A percentile compares a stretch with the other conserved stretches of the same genome.
These are phyloP conservation scores for Ameiurus melas DNA, from an alignment of 2,113 vertebrate species.

Conservation along the genomic window DNA sequence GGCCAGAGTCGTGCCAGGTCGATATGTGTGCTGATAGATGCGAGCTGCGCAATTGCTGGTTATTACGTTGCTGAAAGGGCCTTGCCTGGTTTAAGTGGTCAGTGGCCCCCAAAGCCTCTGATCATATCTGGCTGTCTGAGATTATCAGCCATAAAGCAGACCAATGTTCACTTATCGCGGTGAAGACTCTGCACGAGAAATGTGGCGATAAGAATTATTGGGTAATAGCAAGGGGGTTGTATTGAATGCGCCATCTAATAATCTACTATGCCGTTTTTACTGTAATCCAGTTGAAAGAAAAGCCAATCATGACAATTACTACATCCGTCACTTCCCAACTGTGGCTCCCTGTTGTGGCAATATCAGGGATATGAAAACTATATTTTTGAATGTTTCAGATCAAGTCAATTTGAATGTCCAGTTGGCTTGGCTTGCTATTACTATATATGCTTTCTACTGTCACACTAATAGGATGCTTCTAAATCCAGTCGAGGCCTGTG, in stretches of 20 bases:
- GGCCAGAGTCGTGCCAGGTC: conserved; percentile 73
- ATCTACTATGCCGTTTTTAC: conserved; percentile 42
- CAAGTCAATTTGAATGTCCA: neutral
- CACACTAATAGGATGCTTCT: neutral
- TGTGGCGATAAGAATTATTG: conserved; percentile 49
- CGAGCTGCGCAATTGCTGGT: conserved; percentile 68
- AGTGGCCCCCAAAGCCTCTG: conserved; percentile 72
- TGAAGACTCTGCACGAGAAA: conserved; percentile 51
- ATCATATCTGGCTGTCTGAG: conserved; percentile 74
- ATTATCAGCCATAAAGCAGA: conserved; percentile 64
- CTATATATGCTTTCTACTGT: neutral
- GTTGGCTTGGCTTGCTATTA: neutral
- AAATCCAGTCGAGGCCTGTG: neutral
- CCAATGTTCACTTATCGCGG: conserved; percentile 48
- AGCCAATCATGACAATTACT: conserved; percentile 20
- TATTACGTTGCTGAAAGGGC: conserved; percentile 58
- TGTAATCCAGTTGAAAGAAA: conserved; percentile 28
- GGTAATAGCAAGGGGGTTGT: conserved; percentile 41
- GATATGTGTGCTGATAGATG: conserved; percentile 74
- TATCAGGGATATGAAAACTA: neutral
- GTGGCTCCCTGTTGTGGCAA: neutral
- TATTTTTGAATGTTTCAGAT: neutral
- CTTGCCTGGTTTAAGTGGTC: conserved; percentile 69
- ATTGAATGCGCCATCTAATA: conserved; percentile 38
- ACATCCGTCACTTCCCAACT: neutral